Evolutionary conservation across 2,888 invertebrate genomes (phyloP), one percentile per base, ranked within the genome.

Genomic region (Odontomyia ornata): DNA sequence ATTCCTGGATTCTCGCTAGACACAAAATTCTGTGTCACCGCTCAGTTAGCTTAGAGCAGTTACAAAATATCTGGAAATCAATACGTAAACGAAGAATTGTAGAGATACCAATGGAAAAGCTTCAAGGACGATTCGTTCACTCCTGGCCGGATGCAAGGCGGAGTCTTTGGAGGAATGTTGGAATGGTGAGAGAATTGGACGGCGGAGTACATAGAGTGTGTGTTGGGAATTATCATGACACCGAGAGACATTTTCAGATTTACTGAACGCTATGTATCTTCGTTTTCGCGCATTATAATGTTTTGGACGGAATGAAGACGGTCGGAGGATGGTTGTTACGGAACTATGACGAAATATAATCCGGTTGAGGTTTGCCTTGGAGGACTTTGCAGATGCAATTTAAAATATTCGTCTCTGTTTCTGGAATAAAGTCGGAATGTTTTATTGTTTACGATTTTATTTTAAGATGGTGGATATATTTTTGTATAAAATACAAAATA

Each of bases 81-180:
- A 57, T 73, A 60, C 23, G 57, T 36, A 73, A 73, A 73, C 57
- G 46, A 60, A 36, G 73, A 30, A 73, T 57, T 73, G 23, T 23
- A 60, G 60, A 73, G 73, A 73, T 73, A 73, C 73, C 73, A 73
- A 73, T 73, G 73, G 73, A 43, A 57, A 52, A 73, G 73, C 73
- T 21, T 57, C 57, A 30, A 57, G 72, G 73, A 57, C 73, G 57
- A 73, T 30, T 30, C 43, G 57, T 69, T 46, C 25, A 69, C 47
- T 69, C 47, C 69, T 46, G 47, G 30, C 27, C 15, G 28, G 60
- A 15, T 43, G 36, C 57, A 36, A 73, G 73, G 73, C 73, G 73
- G 73, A 73, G 73, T 73, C 73, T 57, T 73, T 21, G 7, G 21
- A 69, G 69, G 69, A 69, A 69, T 69, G 69, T n/a, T 9, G 21